These are phyloP conservation scores for Linurgus olivaceus DNA, from an alignment of 2,797 vertebrate species.

Conservation along the genomic window DNA sequence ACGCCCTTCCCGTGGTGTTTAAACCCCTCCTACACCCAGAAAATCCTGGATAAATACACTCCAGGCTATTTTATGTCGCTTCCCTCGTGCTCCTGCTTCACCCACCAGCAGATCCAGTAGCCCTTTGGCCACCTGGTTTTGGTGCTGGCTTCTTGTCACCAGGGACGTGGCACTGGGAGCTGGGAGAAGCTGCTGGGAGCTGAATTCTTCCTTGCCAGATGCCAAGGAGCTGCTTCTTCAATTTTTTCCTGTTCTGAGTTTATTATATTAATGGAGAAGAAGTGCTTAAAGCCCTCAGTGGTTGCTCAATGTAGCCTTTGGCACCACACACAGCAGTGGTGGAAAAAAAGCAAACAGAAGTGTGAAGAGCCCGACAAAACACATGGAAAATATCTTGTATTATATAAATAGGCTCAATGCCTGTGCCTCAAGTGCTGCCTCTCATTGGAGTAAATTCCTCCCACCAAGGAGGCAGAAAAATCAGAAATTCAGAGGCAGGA, in stretches of 20 bases:
- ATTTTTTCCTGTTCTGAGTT: not conserved
- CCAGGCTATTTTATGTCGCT: fast-evolving
- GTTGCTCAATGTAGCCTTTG: conserved; percentile 56
- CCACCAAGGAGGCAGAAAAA: not conserved
- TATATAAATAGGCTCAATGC: conserved; percentile 38
- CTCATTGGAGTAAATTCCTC: not conserved
- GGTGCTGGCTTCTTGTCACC: not conserved
- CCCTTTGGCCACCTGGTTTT: not conserved
- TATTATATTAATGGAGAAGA: conserved; percentile 21
- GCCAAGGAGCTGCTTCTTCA: not conserved
- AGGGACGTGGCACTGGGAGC: not conserved
- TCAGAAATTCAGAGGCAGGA: not conserved
- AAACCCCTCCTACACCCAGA: not conserved
- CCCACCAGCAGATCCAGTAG: not conserved
- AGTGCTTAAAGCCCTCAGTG: conserved; percentile 41
- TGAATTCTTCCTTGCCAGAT: not conserved
- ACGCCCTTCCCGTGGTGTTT: fast-evolving
- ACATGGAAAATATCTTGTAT: conserved; percentile 54
- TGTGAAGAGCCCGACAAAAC: conserved; percentile 47
- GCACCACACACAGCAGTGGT: not conserved
- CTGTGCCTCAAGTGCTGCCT: conserved; percentile 7
- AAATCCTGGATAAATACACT: fast-evolving
- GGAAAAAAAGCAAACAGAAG: conserved; percentile 60
- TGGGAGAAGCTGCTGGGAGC: not conserved
- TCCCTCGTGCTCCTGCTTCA: not conserved